These are phyloP conservation scores for Octodon degus DNA, from an alignment of 2,113 vertebrate genomes.

Conservation along the genomic window DNA sequence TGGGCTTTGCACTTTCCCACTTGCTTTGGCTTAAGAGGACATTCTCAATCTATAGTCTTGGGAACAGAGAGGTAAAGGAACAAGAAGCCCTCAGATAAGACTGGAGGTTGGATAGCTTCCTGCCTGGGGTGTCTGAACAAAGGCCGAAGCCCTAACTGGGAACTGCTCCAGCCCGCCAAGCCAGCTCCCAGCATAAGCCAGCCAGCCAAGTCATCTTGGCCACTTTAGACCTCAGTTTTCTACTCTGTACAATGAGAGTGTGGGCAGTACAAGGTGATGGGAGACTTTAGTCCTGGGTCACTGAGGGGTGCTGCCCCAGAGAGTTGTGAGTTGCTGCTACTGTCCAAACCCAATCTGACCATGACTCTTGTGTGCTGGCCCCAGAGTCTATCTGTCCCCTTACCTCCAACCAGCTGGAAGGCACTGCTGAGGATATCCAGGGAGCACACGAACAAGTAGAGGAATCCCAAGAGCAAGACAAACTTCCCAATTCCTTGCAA, in stretches of 20 bases:
- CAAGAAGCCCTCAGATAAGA: not conserved
- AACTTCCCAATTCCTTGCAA: conserved; percentile 87
- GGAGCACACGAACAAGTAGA: conserved; percentile 97
- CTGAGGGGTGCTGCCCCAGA: not conserved
- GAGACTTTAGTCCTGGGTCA: not conserved
- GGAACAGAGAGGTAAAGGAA: not conserved
- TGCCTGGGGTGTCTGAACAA: not conserved
- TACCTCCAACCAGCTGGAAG: conserved; percentile 98
- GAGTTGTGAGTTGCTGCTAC: not conserved
- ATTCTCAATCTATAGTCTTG: not conserved
- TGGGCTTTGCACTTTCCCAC: not conserved
- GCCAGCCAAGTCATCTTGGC: not conserved
- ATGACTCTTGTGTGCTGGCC: not conserved
- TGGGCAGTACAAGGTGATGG: not conserved
- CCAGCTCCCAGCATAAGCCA: not conserved
- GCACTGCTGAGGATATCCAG: conserved; percentile 96
- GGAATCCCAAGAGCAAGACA: conserved; percentile 90
- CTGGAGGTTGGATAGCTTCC: not conserved
- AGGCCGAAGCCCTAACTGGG: not conserved
- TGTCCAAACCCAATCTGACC: not conserved
- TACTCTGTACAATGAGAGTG: not conserved
- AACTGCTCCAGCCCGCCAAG: not conserved
- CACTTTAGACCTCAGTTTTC: not conserved
- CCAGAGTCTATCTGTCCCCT: conserved; percentile 45
- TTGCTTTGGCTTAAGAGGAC: not conserved